Evolutionary conservation across 2,888 invertebrate species (phyloP), one percentile per base, ranked within the genome.

Genomic region (Scaptomyza polygonia): DNA sequence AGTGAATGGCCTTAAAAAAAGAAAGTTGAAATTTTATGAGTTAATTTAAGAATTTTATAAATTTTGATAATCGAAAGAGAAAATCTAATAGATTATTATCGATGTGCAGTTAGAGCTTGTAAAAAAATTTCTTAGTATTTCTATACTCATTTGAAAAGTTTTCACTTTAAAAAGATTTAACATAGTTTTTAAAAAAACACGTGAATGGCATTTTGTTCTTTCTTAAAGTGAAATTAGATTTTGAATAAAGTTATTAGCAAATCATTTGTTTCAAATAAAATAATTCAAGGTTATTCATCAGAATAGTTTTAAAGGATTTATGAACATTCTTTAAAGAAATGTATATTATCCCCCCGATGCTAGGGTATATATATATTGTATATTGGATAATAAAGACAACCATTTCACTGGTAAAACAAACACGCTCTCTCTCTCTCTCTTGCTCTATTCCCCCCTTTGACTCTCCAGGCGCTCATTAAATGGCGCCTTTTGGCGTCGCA

Each of bases 381-480:
- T 34, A 3, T 34, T 34, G 36, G 14, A 14, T 36, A 14, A 14
- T 39, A 39, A 16, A 39, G 39, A 16, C 16, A 16, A 9, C 39
- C 39, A 16, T 39, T 39, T 39, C 16, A 9, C 39, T 16, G 39
- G 39, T 14, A 7, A 36, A 36, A 58, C 59, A 45, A 45, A 25
- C 39, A 59, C 54, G 64, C 42, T 43, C 45, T 6, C 6, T 6
- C 14, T 8, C 3, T 0, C 14, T 12, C 34, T 34, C 34, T 34
- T 6, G 0, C 34, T 11, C n/a, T 14, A 14, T 8, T 9, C 4
- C 16, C n/a, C 32, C 12, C n/a, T 34, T n/a, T 6, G n/a, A n/a
- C 80, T 82, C 86, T 81, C 81, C 84, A 68, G 80, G 83, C 79
- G 84, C 81, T 79, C 81, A 81, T 86, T 86, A 81, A 77, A 72